Conservation (phyloP, 2,113 vertebrate species). For the Zeus faber region DNA sequence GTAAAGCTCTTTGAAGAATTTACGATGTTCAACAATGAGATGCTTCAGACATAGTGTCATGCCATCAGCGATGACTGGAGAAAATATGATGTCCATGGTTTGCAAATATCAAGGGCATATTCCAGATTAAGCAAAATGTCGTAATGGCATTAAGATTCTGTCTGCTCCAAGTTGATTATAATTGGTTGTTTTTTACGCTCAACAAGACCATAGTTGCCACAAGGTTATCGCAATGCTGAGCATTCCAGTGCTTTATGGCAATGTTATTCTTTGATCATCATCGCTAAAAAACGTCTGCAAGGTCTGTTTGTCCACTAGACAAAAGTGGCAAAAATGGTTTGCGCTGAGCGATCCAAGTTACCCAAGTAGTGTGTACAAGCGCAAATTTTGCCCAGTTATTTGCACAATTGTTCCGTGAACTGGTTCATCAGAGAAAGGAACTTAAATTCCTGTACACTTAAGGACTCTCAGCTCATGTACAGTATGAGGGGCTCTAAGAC, state of each 20-base stretch:
- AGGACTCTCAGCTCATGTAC: conserved; percentile 10
- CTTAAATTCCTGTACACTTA: conserved; percentile 5
- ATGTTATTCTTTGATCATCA: not conserved
- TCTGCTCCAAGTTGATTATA: not conserved
- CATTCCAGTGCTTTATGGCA: not conserved
- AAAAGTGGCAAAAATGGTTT: conserved; percentile 8
- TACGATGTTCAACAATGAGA: conserved; percentile 1
- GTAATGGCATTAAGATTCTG: not conserved
- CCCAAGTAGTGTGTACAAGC: conserved; percentile 22
- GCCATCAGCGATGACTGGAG: not conserved
- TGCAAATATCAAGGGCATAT: conserved; percentile 1
- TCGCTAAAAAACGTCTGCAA: not conserved
- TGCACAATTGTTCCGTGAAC: conserved; percentile 13
- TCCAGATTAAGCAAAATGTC: not conserved
- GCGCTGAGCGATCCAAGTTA: conserved; percentile 15
- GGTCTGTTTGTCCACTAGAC: not conserved
- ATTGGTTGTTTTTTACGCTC: not conserved
- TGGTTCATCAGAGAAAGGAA: conserved; percentile 20
- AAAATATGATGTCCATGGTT: not conserved
- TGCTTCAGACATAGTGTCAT: not conserved
- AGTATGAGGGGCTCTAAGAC: conserved; percentile 15
- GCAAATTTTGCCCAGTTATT: conserved; percentile 17
- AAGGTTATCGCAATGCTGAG: conserved; percentile 1
- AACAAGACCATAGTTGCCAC: not conserved
- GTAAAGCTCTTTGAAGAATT: not conserved